Evolutionary conservation across 2,888 invertebrate genomes (phyloP).

Genomic region (Pandemis cinnamomeana): DNA sequence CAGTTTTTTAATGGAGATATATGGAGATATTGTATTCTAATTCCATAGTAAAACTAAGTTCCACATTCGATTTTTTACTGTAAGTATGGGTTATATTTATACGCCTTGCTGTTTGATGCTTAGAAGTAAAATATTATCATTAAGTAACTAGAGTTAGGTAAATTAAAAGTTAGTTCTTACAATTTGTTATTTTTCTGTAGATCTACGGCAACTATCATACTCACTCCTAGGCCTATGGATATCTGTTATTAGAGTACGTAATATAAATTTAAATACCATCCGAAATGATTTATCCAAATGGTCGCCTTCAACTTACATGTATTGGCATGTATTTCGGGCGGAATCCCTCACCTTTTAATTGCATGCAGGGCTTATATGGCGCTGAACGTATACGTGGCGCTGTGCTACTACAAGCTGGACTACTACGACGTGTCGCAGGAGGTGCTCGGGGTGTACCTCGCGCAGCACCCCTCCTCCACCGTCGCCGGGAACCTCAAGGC

Average conservation of each 20-base stretch:
- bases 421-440: conserved; percentile 99
- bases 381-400: conserved; percentile 97
- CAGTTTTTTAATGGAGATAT: background rate
- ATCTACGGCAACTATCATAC: too few species aligned
- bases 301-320: background rate
- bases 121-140: too few species aligned
- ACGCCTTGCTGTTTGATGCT: too few species aligned
- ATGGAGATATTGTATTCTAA: background rate
- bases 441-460: conserved; percentile 96
- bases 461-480: conserved; percentile 96
- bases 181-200: too few species aligned
- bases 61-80: too few species aligned
- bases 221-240: too few species aligned
- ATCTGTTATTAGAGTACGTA: too few species aligned
- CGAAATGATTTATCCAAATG: background rate
- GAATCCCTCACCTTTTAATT: background rate
- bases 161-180: too few species aligned
- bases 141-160: too few species aligned
- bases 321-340: too few species aligned
- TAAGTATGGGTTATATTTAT: too few species aligned
- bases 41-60: background rate
- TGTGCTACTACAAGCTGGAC: conserved; percentile 99
- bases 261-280: too few species aligned
- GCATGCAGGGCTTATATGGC: conserved; percentile 92
- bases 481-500: conserved; percentile 97